Conservation (phyloP, 2,797 vertebrate genomes). For the Clamator glandarius region DNA sequence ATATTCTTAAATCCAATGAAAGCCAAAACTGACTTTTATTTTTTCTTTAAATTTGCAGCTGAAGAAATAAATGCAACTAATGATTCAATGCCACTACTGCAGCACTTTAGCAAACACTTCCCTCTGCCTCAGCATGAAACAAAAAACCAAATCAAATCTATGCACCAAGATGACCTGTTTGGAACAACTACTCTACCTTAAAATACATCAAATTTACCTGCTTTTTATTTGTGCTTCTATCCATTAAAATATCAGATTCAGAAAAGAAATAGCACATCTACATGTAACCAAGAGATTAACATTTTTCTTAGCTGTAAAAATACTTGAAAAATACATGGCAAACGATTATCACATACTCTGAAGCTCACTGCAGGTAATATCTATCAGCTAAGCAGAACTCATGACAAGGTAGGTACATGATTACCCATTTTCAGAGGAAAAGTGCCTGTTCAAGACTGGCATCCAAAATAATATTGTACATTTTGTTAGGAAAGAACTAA, state of each 20-base stretch:
- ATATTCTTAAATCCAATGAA: not conserved
- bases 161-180: not conserved
- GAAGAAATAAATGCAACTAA: slow-evolving; percentile 33
- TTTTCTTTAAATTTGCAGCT: not conserved
- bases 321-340: not conserved
- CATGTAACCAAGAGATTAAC: not conserved
- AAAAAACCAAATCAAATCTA: not conserved
- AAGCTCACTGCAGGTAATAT: not conserved
- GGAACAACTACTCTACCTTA: not conserved
- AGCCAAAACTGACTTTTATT: not conserved
- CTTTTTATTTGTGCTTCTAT: not conserved
- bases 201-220: not conserved
- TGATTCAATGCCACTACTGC: not conserved
- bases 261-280: not conserved
- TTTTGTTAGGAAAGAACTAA: not conserved
- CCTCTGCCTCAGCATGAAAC: not conserved
- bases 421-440: not conserved
- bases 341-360: not conserved
- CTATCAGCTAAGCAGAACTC: not conserved
- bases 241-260: not conserved
- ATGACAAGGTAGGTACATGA: not conserved
- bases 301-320: not conserved
- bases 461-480: not conserved
- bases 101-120: not conserved
- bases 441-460: not conserved